Conservation (phyloP, 2,797 vertebrate species). For the Tamandua tetradactyla region DNA sequence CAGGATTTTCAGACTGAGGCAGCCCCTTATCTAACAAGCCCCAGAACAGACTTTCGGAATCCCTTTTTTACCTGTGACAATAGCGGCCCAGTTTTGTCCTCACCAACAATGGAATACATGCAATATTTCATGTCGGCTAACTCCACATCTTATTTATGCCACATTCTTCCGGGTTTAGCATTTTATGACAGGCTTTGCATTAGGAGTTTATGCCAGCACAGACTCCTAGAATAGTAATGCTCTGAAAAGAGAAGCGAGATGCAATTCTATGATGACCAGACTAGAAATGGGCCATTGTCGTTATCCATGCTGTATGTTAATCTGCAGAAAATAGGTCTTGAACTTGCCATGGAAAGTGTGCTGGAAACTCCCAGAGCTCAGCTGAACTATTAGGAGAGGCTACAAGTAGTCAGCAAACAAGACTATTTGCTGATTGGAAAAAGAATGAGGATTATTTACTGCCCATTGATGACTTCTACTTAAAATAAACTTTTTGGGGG, state of each 20-base stretch:
- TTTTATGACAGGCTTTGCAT: slow-evolving; percentile 52
- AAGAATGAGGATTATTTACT: slow-evolving; percentile 83
- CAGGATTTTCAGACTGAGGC: slow-evolving; percentile 66
- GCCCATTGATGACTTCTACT: slow-evolving; percentile 75
- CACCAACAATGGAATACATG: slow-evolving; percentile 62
- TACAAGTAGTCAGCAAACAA: slow-evolving; percentile 82
- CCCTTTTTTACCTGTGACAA: slow-evolving; percentile 77
- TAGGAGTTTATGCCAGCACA: slow-evolving; percentile 48
- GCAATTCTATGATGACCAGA: neutral
- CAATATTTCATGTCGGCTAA: slow-evolving; percentile 64
- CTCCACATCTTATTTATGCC: slow-evolving; percentile 65
- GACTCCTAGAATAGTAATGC: slow-evolving; percentile 24
- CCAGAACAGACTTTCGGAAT: slow-evolving; percentile 70
- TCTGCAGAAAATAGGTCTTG: slow-evolving; percentile 32
- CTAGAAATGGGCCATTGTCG: slow-evolving; percentile 43
- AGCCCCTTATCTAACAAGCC: slow-evolving; percentile 75
- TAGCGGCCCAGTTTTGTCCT: slow-evolving; percentile 66
- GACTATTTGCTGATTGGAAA: slow-evolving; percentile 80
- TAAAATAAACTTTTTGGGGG: slow-evolving; percentile 75
- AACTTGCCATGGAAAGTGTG: slow-evolving; percentile 73
- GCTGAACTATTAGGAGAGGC: slow-evolving; percentile 80
- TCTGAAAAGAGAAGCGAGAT: neutral
- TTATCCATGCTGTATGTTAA: slow-evolving; percentile 53
- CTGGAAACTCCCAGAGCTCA: slow-evolving; percentile 76
- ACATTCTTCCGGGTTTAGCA: slow-evolving; percentile 66